Base-by-base conservation (phyloP, 1,140 invertebrate genomes). In the Nasonia vitripennis region DNA sequence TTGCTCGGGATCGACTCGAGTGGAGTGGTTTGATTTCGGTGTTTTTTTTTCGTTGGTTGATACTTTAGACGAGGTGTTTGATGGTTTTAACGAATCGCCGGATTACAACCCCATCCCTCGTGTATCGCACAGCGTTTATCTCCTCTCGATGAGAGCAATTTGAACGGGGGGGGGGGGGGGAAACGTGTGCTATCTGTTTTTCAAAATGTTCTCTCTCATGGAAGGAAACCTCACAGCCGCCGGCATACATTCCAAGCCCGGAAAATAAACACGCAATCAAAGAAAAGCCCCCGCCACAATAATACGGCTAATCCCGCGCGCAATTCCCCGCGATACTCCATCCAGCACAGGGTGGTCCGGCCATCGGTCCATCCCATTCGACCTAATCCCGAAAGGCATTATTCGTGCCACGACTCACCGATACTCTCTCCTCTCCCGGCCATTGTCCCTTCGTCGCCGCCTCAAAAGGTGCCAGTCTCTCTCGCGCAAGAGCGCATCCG, bases 321-420 rank as follows among this genome's bases (percentile, higher is more conserved):
- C 73, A 80, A 87, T 89, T 87, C 85, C 70, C 86, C 86, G 87
- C 89, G 88, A 90, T 90, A 4, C 5, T 90, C 86, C 73, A 84
- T 71, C 37, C 55, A 31, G 41, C 31, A 2, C 80, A 70, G 91
- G 91, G 91, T 92, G 91, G 91, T 92, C 91, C 89, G 77, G 70
- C 79, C 51, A n/a, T 62, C 55, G 20, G 55, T 62, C 55, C 55
- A 62, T 62, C 55, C 20, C n/a, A 62, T 9, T 27, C 80, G 86
- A 87, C 87, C 88, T 92, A 92, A 92, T 92, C 91, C 91, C 83
- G 78, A 87, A 86, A 87, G 87, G 91, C 86, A 91, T 92, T 92
- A 91, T 91, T 87, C 86, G 81, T 81, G 86, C 91, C 91, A 91
- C 91, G 91, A 90, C 87, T 90, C 77, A 31, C 68, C 71, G 17